Base-by-base conservation (phyloP, 2,113 vertebrate genomes). In the Entosphenus tridentatus region DNA sequence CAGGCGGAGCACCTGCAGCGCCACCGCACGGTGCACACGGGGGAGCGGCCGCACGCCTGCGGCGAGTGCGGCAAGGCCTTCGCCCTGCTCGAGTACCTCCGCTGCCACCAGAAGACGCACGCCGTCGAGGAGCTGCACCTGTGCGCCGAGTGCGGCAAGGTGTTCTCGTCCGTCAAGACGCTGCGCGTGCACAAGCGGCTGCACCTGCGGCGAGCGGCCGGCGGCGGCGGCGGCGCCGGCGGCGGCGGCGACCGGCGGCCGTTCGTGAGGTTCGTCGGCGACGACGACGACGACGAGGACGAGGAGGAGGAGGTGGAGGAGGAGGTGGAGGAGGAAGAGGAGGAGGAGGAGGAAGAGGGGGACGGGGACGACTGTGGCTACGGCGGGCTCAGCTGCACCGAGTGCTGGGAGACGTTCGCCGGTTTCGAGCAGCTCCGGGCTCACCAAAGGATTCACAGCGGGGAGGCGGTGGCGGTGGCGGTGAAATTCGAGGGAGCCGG, bases 21-120 rank as follows among this genome's bases (percentile, higher is more conserved):
- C 3, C 21, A 39, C 21, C 21, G 21, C 21, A 39, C 21, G 21
- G 21, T 69, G 14, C 9, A 9, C 12, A 56, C 18, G 7, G 16
- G 69, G 2, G 56, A 70, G 57, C 58, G 57, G 9, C 56, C 56
- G 14, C 65, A 59, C 69, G 9, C 12, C 2, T 70, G 69, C 9
- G 21, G 10, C 3, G 69, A 59, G 10, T 70, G 69, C 12, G 12
- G 55, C 10, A 57, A 57, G 18, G 57, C 10, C 8, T 70, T 70
- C 12, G 69, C 55, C 7, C 10, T 59, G 1, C 55, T 59, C 8
- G 7, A 10, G 4, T 70, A 57, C 1, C 69, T 70, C 4, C 16
- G 39, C 4, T 57, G 57, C 3, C 69, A 70, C 57, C 69, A 70
- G 69, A 59, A 57, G 13, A 70, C 65, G 39, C 69, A 70, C 57